Base-by-base conservation (phyloP, 2,113 vertebrate genomes). In the Bostrychus sinensis region DNA sequence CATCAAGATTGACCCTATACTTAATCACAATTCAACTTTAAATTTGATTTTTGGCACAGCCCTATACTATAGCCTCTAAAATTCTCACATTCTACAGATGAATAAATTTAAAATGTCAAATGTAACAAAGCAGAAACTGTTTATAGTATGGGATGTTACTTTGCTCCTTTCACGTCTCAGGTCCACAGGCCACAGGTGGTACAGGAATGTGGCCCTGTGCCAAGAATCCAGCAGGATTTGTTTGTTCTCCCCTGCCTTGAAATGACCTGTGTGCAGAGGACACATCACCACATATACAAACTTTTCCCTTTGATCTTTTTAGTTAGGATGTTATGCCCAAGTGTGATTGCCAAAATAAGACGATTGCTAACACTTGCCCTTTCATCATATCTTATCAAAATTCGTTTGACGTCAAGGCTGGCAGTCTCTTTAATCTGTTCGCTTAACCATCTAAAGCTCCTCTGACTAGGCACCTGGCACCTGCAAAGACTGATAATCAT, bases 201-300 rank as follows among this genome's bases (percentile, higher is more conserved):
- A 1, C 56, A n/a, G 64, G 77, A 74, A 86, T 72, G 84, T 68
- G 68, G 54, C 43, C 7, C 28, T 2, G 3, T 6, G 51, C 75
- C 58, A 72, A 45, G 36, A 28, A 32, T 68, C 56, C 58, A 14
- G 63, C 57, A 12, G 32, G 41, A 66, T 72, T 70, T 20, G 56
- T 23, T 75, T 64, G 74, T 63, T 53, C 37, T 36, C 54, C 66
- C 60, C 41, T 25, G 26, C 19, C 68, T 28, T 50, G 48, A 43
- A 9, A 32, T 59, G 62, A 75, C 78, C 77, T n/a, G 53, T 11
- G 26, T 3, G 8, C 62, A 39, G 32, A 58, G 58, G 58, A 57
- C 78, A 30, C 53, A 42, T 68, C 43, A 54, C 37, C 48, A 66
- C 32, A 10, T 34, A n/a, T 56, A 56, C 39, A 61, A 70, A 56